Base-by-base conservation (phyloP, 2,797 vertebrate species). In the Esox lucius region DNA sequence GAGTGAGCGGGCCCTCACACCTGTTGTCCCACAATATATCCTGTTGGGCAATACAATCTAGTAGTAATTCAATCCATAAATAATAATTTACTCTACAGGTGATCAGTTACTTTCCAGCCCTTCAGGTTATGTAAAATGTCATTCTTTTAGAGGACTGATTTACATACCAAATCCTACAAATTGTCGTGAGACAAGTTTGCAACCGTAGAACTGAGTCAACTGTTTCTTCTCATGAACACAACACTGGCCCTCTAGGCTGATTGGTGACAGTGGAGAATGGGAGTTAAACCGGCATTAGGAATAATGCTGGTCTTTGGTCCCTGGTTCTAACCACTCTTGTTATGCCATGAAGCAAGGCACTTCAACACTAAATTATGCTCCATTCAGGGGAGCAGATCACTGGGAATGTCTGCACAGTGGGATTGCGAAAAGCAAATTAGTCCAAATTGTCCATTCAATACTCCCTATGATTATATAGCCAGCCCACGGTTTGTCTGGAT, bases 401-500 rank as follows among this genome's bases (percentile, higher is more conserved):
- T n/a, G 2, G 59, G 59, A 59, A 24, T 59, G 56, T 22, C 56
- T 59, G 56, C 12, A 7, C 22, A 0, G 53, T 13, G 53, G 53
- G 7, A 22, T 22, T 59, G 22, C 8, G n/a, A 3, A 4, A 59
- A 56, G n/a, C 0, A 17, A 56, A 22, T 19, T 19, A 11, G 53
- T 19, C 16, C n/a, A n/a, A 8, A 56, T n/a, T 2, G 53, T 56
- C 53, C 19, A 56, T 56, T 56, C 53, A 17, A 19, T 56, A 19
- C 19, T 59, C n/a, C 12, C 6, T 59, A 59, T 24, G n/a, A 59
- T 59, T 59, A 59, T 59, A 24, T 22, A 22, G 56, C n/a, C 56
- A 59, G n/a, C n/a, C 22, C 22, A 12, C 56, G 22, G 9, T 59
- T 59, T 68, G 74, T 48, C 62, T 71, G 68, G 81, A 85, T 84